Conservation (phyloP, 2,797 vertebrate species). For the Sebastes nivosus region DNA sequence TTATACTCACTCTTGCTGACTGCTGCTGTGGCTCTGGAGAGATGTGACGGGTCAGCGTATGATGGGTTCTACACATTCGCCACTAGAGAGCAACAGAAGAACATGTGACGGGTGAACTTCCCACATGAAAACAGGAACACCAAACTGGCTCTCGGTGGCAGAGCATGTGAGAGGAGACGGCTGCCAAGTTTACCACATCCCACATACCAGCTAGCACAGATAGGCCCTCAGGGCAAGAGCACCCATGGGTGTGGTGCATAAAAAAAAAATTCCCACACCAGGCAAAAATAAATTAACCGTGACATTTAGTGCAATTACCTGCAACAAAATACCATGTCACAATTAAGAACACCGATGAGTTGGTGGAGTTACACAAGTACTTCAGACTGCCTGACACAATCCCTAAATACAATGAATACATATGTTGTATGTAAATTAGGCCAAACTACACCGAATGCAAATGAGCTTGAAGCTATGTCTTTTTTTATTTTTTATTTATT, state of each 20-base stretch:
- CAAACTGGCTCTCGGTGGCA: background rate
- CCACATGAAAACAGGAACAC: background rate
- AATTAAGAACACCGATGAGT: no score
- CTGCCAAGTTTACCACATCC: background rate
- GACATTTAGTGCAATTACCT: no score
- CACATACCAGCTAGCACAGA: background rate
- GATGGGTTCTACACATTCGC: background rate
- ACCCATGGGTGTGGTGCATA: slow-evolving; percentile 40
- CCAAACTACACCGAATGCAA: background rate
- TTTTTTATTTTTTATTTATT: no score
- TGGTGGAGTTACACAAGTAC: background rate
- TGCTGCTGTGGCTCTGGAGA: background rate
- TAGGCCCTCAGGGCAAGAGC: background rate
- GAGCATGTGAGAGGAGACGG: background rate
- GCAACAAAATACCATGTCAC: background rate
- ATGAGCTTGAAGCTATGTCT: background rate
- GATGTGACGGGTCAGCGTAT: background rate
- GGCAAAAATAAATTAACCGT: background rate
- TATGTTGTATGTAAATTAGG: background rate
- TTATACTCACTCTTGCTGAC: background rate
- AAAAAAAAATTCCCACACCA: background rate
- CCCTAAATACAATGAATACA: background rate
- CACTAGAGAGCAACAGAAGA: slow-evolving; percentile 47
- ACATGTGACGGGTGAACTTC: background rate
- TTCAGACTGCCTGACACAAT: background rate